phyloP scores from a whole-genome alignment of 2,888 invertebrate species.

The Mimachlamys varia region DNA sequence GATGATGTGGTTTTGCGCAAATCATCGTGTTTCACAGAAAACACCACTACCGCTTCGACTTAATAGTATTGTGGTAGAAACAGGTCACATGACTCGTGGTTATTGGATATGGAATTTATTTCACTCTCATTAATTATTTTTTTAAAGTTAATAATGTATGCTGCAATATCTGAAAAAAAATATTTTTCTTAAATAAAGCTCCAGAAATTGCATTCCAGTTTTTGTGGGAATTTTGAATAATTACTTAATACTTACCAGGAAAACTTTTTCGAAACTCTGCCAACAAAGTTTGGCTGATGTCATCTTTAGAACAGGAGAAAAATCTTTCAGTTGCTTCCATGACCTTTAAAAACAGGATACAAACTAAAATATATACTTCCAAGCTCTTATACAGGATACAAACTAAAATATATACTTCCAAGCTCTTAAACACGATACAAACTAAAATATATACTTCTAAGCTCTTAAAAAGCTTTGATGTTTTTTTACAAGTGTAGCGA shows the following conservation, averaged over 20 bases:
- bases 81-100: no score
- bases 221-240: no score
- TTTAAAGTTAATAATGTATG: conserved; percentile 28
- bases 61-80: no score
- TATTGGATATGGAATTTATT: no score
- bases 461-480: no score
- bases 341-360: not conserved
- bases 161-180: not conserved
- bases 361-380: not conserved
- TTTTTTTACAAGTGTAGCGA: no score
- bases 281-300: not conserved
- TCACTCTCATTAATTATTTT: no score
- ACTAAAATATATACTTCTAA: not conserved
- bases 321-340: not conserved
- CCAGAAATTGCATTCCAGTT: no score
- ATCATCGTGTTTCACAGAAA: no score
- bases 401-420: not conserved
- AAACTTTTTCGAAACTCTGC: conserved; percentile 1
- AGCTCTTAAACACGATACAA: not conserved
- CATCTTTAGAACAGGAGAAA: not conserved
- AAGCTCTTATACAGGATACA: not conserved
- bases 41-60: no score
- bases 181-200: no score
- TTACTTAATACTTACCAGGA: not conserved
- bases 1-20: no score